Base-by-base conservation (phyloP, 2,888 invertebrate genomes). In the Cheilosia variabilis region DNA sequence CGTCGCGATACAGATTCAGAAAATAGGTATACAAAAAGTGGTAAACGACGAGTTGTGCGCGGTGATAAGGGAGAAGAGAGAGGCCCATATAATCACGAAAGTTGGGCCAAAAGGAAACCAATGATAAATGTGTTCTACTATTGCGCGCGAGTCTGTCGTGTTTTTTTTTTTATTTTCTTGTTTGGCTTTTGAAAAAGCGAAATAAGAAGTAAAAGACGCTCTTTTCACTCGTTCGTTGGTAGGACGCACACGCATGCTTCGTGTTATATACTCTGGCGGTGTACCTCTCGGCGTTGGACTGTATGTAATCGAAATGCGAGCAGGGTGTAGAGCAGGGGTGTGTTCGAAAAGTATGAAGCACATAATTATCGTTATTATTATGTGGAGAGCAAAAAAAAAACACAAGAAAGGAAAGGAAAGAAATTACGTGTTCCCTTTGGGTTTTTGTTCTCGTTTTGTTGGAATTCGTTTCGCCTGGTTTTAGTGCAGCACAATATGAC, bases 241-340 rank as follows among this genome's bases (percentile, higher is more conserved):
- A 72, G 81, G 72, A 81, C 66, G 80, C 86, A 86, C 72, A 86
- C 86, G 86, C 86, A 86, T 86, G 86, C 86, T 68, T 86, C 81
- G 76, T 73, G 45, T 66, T 86, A 81, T 81, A n/a, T 84, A 84
- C 84, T 37, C 19, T 52, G 6, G 27, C 34, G 58, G 50, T 75
- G 15, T 57, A 57, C 53, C 53, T 72, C 58, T 41, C 62, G 80
- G 71, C 69, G 71, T 69, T 76, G 79, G 37, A 80, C 76, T 86
- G 76, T 76, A 86, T 10, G 69, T 75, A 75, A 77, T 71, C 41
- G 22, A 52, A 41, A 22, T 72, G 68, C 17, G 63, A 57, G 75
- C 79, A 69, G 73, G 68, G 79, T 63, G 65, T 79, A 77, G 65
- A 19, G 63, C 71, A 60, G 71, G 71, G 86, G 80, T 80, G 79